Conservation (phyloP, 1,140 invertebrate species). For the Aphelenchoides besseyi region DNA sequence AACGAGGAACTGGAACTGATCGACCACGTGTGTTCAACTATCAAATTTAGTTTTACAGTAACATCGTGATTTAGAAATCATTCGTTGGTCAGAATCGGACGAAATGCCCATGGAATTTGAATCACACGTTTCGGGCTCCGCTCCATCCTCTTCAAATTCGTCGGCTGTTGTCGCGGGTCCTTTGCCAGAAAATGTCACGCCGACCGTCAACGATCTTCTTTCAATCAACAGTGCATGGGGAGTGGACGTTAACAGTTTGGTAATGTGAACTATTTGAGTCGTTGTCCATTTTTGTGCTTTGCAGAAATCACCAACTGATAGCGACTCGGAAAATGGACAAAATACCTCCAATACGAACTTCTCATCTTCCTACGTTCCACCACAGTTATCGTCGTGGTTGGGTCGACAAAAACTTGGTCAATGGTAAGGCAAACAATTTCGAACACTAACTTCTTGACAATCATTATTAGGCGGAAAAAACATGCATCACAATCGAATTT, state of each 20-base stretch:
- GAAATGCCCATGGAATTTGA: slow-evolving; percentile 47
- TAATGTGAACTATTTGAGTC: background rate
- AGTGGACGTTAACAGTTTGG: background rate
- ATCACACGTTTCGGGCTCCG: slow-evolving; percentile 34
- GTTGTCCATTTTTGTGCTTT: slow-evolving; percentile 10
- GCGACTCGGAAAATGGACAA: slow-evolving; percentile 33
- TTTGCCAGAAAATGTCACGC: background rate
- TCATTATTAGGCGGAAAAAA: slow-evolving; percentile 44
- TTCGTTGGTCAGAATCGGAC: slow-evolving; percentile 45
- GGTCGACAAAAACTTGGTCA: slow-evolving; percentile 47
- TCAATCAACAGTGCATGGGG: slow-evolving; percentile 38
- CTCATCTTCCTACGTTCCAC: slow-evolving; percentile 45
- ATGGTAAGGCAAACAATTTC: slow-evolving; percentile 30
- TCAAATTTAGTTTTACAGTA: slow-evolving; percentile 1
- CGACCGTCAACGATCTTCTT: slow-evolving; percentile 49
- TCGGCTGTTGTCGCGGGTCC: slow-evolving; percentile 42
- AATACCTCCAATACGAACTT: slow-evolving; percentile 15
- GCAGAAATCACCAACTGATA: slow-evolving; percentile 38
- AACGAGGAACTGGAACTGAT: slow-evolving; percentile 56
- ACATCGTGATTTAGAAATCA: slow-evolving; percentile 38
- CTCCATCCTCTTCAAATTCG: slow-evolving; percentile 50
- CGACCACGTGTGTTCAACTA: slow-evolving; percentile 44
- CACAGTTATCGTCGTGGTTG: slow-evolving; percentile 45
- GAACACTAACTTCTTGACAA: background rate
- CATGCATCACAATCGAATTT: slow-evolving; percentile 50